A percentile compares a stretch with the other conserved stretches of the same genome.
These are phyloP conservation scores for Gymnocheta viridis DNA, from an alignment of 2,888 invertebrate species.

Conservation along the genomic window DNA sequence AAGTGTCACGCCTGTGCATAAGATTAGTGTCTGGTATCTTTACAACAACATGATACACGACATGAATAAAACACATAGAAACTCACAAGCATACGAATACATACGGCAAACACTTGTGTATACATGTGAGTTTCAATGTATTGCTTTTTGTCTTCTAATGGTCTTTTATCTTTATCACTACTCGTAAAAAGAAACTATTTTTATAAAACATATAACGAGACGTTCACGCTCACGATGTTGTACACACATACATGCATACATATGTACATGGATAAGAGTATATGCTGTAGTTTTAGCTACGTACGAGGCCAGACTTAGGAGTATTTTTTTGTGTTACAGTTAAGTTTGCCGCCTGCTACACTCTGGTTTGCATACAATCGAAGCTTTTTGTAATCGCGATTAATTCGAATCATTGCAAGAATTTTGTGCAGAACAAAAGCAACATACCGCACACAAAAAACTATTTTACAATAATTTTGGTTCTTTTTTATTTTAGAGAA, in stretches of 20 bases:
- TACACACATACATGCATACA: too few relatives aligned
- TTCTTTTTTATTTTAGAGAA: too few relatives aligned
- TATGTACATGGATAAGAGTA: too few relatives aligned
- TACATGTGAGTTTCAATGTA: constrained; percentile 1
- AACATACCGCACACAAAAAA: too few relatives aligned
- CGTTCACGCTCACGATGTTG: constrained; percentile 2
- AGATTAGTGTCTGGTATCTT: constrained; percentile 64
- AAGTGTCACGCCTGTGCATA: constrained; percentile 69
- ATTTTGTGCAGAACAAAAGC: too few relatives aligned
- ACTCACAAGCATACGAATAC: background rate
- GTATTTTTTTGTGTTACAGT: background rate
- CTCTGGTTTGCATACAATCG: too few relatives aligned
- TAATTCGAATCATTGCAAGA: too few relatives aligned
- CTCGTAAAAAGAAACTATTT: constrained; percentile 26
- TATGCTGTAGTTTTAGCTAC: background rate
- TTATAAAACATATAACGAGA: constrained; percentile 2
- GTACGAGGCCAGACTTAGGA: background rate
- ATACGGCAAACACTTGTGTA: background rate
- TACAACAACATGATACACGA: constrained; percentile 46
- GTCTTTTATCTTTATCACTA: constrained; percentile 37
- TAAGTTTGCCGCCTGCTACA: too few relatives aligned
- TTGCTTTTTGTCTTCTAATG: constrained; percentile 20
- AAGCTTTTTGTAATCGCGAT: too few relatives aligned
- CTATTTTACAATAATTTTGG: too few relatives aligned
- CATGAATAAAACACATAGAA: background rate